phyloP scores from a whole-genome alignment of 2,113 vertebrate genomes.

The Lonchura striata region DNA sequence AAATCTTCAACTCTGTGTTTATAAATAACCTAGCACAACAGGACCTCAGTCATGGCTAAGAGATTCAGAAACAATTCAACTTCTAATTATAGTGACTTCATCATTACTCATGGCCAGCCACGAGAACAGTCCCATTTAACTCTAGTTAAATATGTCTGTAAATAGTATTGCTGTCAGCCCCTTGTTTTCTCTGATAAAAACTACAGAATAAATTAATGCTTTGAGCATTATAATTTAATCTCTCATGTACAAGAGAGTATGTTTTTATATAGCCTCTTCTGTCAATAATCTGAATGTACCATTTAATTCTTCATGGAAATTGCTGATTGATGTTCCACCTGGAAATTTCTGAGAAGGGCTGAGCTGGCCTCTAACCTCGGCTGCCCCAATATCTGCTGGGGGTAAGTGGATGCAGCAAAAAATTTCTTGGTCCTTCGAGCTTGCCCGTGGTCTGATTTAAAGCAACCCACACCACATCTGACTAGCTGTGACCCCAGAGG shows the following conservation, averaged over 20 bases:
- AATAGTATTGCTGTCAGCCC: not conserved
- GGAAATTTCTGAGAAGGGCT: not conserved
- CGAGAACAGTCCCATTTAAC: not conserved
- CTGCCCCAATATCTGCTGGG: slow-evolving; percentile 43
- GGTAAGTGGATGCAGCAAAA: slow-evolving; percentile 57
- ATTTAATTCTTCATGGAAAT: not conserved
- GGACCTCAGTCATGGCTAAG: not conserved
- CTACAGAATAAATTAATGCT: not conserved
- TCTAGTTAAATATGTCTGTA: not conserved
- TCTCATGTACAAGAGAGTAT: not conserved
- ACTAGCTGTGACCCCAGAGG: slow-evolving; percentile 39
- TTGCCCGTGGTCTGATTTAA: slow-evolving; percentile 28
- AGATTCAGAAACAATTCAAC: not conserved
- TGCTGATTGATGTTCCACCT: not conserved
- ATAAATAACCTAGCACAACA: not conserved
- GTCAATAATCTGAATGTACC: not conserved
- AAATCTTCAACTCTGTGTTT: not conserved
- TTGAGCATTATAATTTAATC: not conserved
- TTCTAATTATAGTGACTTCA: not conserved
- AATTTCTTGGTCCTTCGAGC: not conserved
- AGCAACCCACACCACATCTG: slow-evolving; percentile 19
- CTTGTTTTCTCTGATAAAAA: not conserved
- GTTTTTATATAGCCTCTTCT: not conserved
- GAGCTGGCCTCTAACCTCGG: slow-evolving; percentile 38
- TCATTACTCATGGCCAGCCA: not conserved